A percentile compares a stretch with the other conserved stretches of the same genome.
phyloP scores from a whole-genome alignment of 2,797 vertebrate genomes.

The Lerista edwardsae region DNA sequence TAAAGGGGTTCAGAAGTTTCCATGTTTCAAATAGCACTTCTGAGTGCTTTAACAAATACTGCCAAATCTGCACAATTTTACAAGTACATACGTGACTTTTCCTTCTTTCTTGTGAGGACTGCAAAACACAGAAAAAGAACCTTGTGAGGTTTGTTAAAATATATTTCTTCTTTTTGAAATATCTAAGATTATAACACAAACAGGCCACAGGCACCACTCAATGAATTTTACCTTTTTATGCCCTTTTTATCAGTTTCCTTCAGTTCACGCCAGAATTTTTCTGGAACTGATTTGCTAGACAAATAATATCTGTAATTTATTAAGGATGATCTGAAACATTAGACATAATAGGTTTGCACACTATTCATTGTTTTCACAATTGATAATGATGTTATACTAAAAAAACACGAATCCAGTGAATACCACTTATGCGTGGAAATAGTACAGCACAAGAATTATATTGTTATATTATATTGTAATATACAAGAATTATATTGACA shows the following conservation, averaged over 20 bases:
- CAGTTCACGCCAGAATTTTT: constrained; percentile 83
- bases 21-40: background rate
- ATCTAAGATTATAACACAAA: background rate
- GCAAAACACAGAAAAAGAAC: constrained; percentile 58
- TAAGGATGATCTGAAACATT: constrained; percentile 73
- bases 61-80: background rate
- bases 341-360: background rate
- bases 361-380: background rate
- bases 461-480: too few relatives aligned
- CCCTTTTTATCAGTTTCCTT: constrained; percentile 78
- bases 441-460: background rate
- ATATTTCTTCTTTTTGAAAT: background rate
- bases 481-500: too few relatives aligned
- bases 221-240: constrained; percentile 73
- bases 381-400: background rate
- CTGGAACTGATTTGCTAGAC: constrained; percentile 84
- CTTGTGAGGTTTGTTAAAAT: background rate
- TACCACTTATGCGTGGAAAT: background rate
- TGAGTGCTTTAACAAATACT: background rate
- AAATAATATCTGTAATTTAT: constrained; percentile 87
- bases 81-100: constrained; percentile 74
- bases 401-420: background rate
- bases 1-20: fast-evolving
- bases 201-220: background rate
- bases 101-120: constrained; percentile 78